These are phyloP conservation scores for Eudorcas thomsonii DNA, from an alignment of 2,113 vertebrate species.

Conservation along the genomic window DNA sequence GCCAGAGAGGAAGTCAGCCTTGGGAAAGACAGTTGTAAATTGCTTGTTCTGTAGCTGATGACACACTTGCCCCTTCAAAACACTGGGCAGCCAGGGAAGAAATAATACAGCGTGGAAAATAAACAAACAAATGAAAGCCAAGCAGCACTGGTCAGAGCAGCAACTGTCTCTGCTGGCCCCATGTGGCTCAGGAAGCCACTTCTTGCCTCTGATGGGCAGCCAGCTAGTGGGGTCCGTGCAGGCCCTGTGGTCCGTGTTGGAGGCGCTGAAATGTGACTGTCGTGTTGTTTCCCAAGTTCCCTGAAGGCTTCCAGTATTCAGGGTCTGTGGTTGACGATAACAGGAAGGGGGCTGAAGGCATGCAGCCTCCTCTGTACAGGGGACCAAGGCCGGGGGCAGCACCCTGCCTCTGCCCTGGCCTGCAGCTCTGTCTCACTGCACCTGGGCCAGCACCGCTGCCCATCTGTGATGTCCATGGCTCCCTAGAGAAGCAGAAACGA, in stretches of 20 bases:
- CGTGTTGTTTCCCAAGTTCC: not conserved
- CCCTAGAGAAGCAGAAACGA: not conserved
- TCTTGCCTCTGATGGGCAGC: not conserved
- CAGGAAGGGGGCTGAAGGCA: not conserved
- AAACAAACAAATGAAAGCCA: not conserved
- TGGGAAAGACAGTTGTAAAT: not conserved
- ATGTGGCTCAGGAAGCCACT: not conserved
- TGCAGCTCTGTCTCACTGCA: not conserved
- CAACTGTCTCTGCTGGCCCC: not conserved
- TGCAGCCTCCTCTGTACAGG: not conserved
- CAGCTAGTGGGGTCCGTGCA: not conserved
- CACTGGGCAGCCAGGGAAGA: not conserved
- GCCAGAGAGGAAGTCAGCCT: not conserved
- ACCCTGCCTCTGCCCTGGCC: not conserved
- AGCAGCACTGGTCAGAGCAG: not conserved
- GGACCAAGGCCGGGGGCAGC: not conserved
- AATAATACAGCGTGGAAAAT: not conserved
- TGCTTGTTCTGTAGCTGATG: not conserved
- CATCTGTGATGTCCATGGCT: rapidly evolving
- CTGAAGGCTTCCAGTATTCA: not conserved
- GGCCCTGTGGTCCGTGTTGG: rapidly evolving
- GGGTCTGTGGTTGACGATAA: not conserved
- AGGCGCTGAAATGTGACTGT: rapidly evolving
- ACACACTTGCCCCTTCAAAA: not conserved
- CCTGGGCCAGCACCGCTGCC: rapidly evolving